Evolutionary conservation across 1,140 invertebrate genomes (phyloP).

Genomic region (Bombus breviceps): DNA sequence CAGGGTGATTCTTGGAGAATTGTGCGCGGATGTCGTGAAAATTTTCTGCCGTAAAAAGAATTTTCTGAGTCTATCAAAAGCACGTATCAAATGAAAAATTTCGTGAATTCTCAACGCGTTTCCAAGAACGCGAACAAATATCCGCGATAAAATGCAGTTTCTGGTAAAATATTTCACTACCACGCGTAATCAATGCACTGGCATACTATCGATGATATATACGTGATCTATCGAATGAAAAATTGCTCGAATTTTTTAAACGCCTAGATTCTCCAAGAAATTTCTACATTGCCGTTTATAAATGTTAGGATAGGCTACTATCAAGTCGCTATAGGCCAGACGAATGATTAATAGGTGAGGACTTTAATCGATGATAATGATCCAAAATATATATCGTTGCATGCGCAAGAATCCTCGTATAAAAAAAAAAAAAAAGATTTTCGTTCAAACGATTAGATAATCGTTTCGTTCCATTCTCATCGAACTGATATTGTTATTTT

Average conservation of each 20-base stretch:
- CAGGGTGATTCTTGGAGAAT: not conserved
- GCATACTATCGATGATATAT: not conserved
- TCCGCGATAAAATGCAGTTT: not conserved
- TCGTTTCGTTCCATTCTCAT: no score
- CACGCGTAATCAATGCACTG: not conserved
- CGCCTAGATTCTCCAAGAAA: not conserved
- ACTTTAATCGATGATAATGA: no score
- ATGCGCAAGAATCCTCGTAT: no score
- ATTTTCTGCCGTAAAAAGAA: not conserved
- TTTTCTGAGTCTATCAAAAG: no score
- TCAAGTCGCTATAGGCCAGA: no score
- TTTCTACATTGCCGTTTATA: not conserved
- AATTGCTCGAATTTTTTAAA: not conserved
- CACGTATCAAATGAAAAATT: not conserved
- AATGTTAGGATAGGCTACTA: not conserved
- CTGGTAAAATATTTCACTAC: not conserved
- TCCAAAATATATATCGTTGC: no score
- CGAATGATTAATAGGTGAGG: no score
- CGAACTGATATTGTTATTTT: no score
- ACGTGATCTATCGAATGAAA: not conserved
- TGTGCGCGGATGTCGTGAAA: not conserved
- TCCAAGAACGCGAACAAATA: not conserved
- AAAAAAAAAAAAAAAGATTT: no score
- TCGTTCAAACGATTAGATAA: no score
- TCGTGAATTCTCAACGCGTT: not conserved